These are phyloP conservation scores for Diaperis boleti DNA, from an alignment of 2,888 invertebrate species.

Conservation along the genomic window DNA sequence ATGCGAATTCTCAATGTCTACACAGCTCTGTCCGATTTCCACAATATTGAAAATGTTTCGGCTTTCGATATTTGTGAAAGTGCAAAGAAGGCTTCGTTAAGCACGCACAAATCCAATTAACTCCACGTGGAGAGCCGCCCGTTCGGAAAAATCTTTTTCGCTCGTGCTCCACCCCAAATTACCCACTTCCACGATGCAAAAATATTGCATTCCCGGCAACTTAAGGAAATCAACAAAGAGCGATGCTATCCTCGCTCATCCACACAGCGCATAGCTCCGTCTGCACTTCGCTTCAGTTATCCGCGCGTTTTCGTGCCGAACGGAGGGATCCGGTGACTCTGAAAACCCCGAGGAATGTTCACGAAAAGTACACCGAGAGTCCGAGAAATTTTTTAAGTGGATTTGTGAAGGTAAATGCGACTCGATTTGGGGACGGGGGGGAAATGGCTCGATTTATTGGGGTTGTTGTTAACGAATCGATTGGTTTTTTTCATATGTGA, in stretches of 20 bases:
- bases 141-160: no score
- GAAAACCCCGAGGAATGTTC: conserved; percentile 3
- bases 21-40: no score
- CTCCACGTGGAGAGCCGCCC: no score
- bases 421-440: background rate
- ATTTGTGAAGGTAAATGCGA: conserved; percentile 15
- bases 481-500: conserved; percentile 8
- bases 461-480: background rate
- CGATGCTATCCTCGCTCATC: conserved; percentile 8
- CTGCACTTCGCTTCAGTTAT: conserved; percentile 29
- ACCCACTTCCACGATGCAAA: no score
- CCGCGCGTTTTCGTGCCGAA: conserved; percentile 28
- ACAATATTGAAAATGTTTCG: no score
- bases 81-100: no score
- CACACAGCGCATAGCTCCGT: conserved; percentile 31
- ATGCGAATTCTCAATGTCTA: no score
- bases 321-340: conserved; percentile 22
- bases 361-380: conserved; percentile 7
- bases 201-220: no score
- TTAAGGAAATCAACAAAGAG: background rate
- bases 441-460: background rate
- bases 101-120: no score
- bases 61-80: no score
- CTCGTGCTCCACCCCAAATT: no score
- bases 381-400: conserved; percentile 12